These are phyloP conservation scores for Gastracanthus pulcherrimus DNA, from an alignment of 2,888 invertebrate species.

Conservation along the genomic window DNA sequence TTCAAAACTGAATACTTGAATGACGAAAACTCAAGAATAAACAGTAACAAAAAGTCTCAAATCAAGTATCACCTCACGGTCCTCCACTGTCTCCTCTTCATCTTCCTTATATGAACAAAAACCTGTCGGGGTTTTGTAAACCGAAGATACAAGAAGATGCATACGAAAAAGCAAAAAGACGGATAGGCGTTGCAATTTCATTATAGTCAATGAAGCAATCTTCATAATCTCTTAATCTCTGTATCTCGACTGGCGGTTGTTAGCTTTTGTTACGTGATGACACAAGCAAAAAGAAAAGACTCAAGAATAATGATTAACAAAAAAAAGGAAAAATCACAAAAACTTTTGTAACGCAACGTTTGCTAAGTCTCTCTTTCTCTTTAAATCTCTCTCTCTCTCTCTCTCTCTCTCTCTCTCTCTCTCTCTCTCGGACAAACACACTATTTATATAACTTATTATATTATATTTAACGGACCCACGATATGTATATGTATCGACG, in stretches of 20 bases:
- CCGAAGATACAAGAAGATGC: background rate
- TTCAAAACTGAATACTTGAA: slow-evolving; percentile 40
- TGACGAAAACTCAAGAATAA: background rate
- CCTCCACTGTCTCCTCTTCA: slow-evolving; percentile 10
- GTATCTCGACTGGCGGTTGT: slow-evolving; percentile 11
- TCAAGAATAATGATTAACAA: background rate
- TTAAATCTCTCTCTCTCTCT: slow-evolving; percentile 13
- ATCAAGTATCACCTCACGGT: background rate
- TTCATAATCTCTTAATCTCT: slow-evolving; percentile 34
- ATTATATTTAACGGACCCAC: slow-evolving; percentile 29
- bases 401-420: slow-evolving; percentile 17
- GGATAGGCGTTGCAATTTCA: slow-evolving; percentile 40
- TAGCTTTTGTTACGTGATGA: slow-evolving; percentile 43
- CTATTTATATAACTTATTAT: slow-evolving; percentile 40
- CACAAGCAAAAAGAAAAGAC: background rate
- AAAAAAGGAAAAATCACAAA: slow-evolving; percentile 12
- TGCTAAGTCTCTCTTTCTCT: slow-evolving; percentile 41
- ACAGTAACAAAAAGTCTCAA: background rate
- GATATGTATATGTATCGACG: background rate
- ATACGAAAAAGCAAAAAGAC: background rate
- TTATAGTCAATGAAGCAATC: slow-evolving; percentile 49
- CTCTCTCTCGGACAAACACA: slow-evolving; percentile 24
- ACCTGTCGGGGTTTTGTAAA: background rate
- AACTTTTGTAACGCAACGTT: slow-evolving; percentile 54
- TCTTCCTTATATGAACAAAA: background rate